A percentile compares a stretch with the other conserved stretches of the same genome.
Conservation (phyloP, 1,140 invertebrate species). For the Pseudomyrmex concolor region DNA sequence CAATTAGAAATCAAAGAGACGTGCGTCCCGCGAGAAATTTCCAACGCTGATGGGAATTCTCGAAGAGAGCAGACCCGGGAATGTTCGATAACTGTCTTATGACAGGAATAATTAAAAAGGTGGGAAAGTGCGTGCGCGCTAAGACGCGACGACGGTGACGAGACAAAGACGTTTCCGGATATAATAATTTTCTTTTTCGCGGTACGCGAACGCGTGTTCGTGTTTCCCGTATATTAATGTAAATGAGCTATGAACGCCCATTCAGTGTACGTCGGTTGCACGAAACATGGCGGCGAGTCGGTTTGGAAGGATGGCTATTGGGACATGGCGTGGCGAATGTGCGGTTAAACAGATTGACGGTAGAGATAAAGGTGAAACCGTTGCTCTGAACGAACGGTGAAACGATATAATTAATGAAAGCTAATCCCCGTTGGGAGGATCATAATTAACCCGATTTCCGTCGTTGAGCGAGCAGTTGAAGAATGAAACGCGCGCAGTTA, state of each 20-base stretch:
- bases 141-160: neutral
- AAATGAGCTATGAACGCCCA: slow-evolving; percentile 70
- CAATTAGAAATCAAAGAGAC: slow-evolving; percentile 27
- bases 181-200: slow-evolving; percentile 48
- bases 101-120: slow-evolving; percentile 29
- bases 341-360: slow-evolving; percentile 61
- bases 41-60: slow-evolving; percentile 30
- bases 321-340: slow-evolving; percentile 31
- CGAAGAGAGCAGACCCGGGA: neutral
- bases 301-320: slow-evolving; percentile 37
- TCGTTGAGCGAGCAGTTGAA: neutral
- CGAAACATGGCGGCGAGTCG: slow-evolving; percentile 55
- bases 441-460: slow-evolving; percentile 39
- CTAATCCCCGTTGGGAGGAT: slow-evolving; percentile 26
- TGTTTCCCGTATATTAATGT: slow-evolving; percentile 69
- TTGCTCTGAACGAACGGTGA: slow-evolving; percentile 45
- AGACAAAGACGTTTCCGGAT: neutral
- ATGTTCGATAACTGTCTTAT: slow-evolving; percentile 30
- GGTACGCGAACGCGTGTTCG: slow-evolving; percentile 53
- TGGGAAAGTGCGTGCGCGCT: neutral
- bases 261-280: slow-evolving; percentile 68
- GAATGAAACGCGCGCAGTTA: neutral
- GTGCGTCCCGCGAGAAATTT: neutral
- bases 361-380: slow-evolving; percentile 65
- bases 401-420: slow-evolving; percentile 57